phyloP scores from a whole-genome alignment of 2,113 vertebrate genomes.

The Rhynchopsitta pachyrhyncha region DNA sequence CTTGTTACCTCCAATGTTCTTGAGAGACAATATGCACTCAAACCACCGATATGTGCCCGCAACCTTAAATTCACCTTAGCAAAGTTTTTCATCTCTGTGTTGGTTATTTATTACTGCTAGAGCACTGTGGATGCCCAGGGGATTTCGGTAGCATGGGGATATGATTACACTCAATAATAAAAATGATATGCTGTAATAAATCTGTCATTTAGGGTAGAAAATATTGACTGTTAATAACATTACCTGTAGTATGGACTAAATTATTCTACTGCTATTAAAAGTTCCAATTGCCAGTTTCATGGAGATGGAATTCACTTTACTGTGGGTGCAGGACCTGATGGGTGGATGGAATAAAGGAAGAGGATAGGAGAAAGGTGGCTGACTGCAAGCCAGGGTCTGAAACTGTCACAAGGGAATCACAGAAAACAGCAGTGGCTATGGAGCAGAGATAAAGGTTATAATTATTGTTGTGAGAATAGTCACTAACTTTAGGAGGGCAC shows the following conservation, averaged over 20 bases:
- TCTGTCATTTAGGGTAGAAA: slow-evolving; percentile 61
- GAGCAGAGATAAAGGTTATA: neutral
- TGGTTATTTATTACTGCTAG: slow-evolving; percentile 62
- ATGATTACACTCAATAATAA: slow-evolving; percentile 66
- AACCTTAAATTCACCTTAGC: slow-evolving; percentile 67
- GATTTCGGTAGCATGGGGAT: slow-evolving; percentile 59
- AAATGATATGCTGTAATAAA: slow-evolving; percentile 66
- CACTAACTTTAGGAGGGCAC: neutral
- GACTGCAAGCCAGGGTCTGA: neutral
- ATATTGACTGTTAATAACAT: slow-evolving; percentile 67
- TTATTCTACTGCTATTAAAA: slow-evolving; percentile 59
- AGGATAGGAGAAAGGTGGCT: neutral
- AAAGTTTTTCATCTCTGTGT: slow-evolving; percentile 2
- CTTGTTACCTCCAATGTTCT: slow-evolving; percentile 21
- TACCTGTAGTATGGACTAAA: slow-evolving; percentile 52
- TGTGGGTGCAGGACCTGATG: neutral
- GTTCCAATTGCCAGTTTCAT: slow-evolving; percentile 35
- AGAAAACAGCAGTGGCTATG: neutral
- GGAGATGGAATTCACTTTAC: slow-evolving; percentile 10
- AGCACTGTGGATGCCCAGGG: slow-evolving; percentile 30
- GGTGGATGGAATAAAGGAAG: neutral
- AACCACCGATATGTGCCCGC: neutral
- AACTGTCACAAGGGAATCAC: neutral
- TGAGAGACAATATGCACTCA: slow-evolving; percentile 25
- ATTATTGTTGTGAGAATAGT: neutral